Percentiles rank a stretch among this genome's conserved stretches.
Conservation (phyloP, 2,113 vertebrate species). For the Patagioenas fasciata region DNA sequence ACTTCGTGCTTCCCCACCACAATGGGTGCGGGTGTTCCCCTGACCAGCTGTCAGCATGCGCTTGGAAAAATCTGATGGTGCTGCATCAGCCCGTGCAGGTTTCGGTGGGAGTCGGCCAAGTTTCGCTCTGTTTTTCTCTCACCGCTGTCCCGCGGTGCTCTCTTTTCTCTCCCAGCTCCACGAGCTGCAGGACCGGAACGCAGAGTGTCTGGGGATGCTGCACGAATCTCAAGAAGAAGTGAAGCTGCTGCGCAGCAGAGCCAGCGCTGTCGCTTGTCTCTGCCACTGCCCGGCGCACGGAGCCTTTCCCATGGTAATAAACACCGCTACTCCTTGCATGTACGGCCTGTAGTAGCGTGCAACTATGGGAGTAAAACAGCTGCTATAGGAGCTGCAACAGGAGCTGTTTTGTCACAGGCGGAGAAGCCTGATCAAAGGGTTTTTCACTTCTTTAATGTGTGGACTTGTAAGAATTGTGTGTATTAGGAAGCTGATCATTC, state of each 20-base stretch:
- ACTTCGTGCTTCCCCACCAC: neutral
- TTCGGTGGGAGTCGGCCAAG: neutral
- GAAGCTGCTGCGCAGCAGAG: conserved; percentile 86
- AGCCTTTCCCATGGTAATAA: conserved; percentile 86
- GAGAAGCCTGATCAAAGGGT: neutral
- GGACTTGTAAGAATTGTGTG: neutral
- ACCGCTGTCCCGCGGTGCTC: neutral
- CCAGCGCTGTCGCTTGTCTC: conserved; percentile 78
- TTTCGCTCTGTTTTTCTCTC: neutral
- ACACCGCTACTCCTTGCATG: neutral
- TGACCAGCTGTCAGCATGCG: neutral
- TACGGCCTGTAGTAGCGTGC: neutral
- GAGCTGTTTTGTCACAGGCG: neutral
- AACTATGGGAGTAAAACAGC: neutral
- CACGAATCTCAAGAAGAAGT: conserved; percentile 95
- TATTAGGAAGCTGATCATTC: neutral
- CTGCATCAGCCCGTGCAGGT: neutral
- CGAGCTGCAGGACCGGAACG: conserved; percentile 89
- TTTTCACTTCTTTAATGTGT: neutral
- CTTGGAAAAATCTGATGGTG: neutral
- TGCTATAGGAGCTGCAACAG: neutral
- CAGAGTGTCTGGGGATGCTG: conserved; percentile 92
- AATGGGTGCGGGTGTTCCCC: accelerated
- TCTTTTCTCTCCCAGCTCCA: conserved; percentile 81
- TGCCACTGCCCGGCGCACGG: conserved; percentile 77